Percentiles rank a stretch among this genome's conserved stretches.
phyloP scores from a whole-genome alignment of 2,888 invertebrate genomes.

The Bombylius major region DNA sequence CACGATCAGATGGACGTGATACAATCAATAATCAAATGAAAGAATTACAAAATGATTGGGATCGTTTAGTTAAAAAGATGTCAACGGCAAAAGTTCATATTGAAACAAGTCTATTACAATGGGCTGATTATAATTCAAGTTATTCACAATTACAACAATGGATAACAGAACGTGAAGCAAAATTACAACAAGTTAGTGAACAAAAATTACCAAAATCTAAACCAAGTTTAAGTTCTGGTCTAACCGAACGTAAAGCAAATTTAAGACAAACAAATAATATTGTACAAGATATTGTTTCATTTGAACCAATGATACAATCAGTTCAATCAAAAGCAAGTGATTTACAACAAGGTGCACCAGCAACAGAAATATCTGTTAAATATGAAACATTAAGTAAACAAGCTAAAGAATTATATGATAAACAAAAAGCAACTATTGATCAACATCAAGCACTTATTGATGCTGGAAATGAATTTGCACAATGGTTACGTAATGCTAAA shows the following conservation, averaged over 20 bases:
- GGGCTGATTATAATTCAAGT: conserved; percentile 92
- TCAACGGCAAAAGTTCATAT: conserved; percentile 82
- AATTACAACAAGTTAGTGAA: conserved; percentile 79
- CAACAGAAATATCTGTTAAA: conserved; percentile 81
- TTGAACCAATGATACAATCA: conserved; percentile 94
- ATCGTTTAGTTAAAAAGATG: conserved; percentile 79
- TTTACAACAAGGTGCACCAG: conserved; percentile 79
- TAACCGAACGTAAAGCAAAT: conserved; percentile 79
- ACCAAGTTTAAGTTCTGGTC: conserved; percentile 60
- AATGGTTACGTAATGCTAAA: conserved; percentile 84
- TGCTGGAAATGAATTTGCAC: conserved; percentile 79
- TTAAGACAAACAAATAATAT: conserved; percentile 85
- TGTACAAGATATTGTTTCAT: conserved; percentile 91
- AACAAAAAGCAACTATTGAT: conserved; percentile 79
- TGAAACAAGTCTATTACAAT: conserved; percentile 82
- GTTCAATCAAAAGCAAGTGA: conserved; percentile 88
- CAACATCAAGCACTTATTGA: conserved; percentile 87
- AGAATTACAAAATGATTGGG: conserved; percentile 86
- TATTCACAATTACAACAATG: conserved; percentile 87
- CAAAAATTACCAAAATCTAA: conserved; percentile 69
- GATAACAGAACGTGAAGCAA: conserved; percentile 87
- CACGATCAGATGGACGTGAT: conserved; percentile 79
- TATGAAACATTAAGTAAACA: conserved; percentile 83
- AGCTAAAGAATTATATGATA: conserved; percentile 78
- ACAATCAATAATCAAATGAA: conserved; percentile 75